Base-by-base conservation (phyloP, 2,888 invertebrate species). In the Sarcophaga caerulescens region DNA sequence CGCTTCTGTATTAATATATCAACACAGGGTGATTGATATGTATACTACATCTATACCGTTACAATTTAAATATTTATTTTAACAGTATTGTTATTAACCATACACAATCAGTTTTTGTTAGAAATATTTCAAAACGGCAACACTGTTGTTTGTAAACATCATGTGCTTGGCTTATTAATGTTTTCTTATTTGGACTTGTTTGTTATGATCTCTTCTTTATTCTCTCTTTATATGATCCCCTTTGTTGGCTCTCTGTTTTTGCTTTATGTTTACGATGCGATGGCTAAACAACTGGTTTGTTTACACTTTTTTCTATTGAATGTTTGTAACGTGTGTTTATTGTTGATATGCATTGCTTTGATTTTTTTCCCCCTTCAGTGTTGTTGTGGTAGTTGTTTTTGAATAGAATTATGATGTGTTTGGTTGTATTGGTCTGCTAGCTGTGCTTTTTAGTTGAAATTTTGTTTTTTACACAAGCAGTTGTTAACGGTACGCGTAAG, bases 401-500 rank as follows among this genome's bases (percentile, higher is more conserved):
- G 44, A 73, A 6, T 60, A 78, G 66, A 78, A 73, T 45, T 60
- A 19, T 47, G 59, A 25, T 44, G 12, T 73, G 62, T 25, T 57
- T n/a, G 47, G 6, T 68, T 45, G 47, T 47, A 35, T 35, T 35
- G 47, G 25, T 78, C 70, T 25, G 52, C 35, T 57, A 21, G 12
- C 25, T 14, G 14, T 17, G 12, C 23, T n/a, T 25, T 60, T 12
- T 52, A 59, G n/a, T 71, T 65, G 59, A 59, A 59, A 23, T 74
- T 47, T 75, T 62, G 14, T 14, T 14, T 63, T 79, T 80, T 3
- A 21, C 44, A 47, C 23, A 70, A 69, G 35, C 77, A 82, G 71
- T 77, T 66, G 69, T 71, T 77, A 44, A 63, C 52, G 71, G 65
- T 77, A 17, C 76, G 82, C 69, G 45, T 47, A 71, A 77, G 69